Base-by-base conservation (phyloP, 1,140 invertebrate species). In the Belonocnema kinseyi region DNA sequence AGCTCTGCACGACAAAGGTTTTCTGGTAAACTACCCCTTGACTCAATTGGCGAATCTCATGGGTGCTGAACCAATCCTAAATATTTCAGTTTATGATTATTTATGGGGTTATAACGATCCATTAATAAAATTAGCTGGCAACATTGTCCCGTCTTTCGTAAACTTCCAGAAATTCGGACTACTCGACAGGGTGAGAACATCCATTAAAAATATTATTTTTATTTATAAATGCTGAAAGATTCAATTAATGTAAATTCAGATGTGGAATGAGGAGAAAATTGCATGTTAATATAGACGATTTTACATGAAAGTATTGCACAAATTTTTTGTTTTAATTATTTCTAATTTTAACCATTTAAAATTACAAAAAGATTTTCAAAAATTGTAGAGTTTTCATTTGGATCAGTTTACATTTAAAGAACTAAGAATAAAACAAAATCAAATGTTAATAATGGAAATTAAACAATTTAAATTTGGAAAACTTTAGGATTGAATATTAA, bases 101-200 rank as follows among this genome's bases (percentile, higher is more conserved):
- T 88, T 98, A 4, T 98, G 96, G 96, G 97, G 97, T 1, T 98
- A 97, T 83, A 93, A 96, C 4, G 97, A 98, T 88, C 90, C 92
- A 3, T 82, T 97, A 0, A 93, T 97, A 12, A 90, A 91, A 12
- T 85, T 97, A 19, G 95, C 95, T 0, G 94, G 94, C 77, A 92
- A 89, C 4, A 86, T 96, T 51, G 85, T 97, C 33, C 96, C 96
- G 0, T 93, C 90, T 46, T 95, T 95, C 91, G 94, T 96, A 66
- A 91, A 96, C 80, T 97, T 97, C 82, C 88, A 92, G 5, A 94
- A 93, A 80, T 95, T 97, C 82, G 97, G 97, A 6, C 92, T 97
- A 17, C 92, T 97, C 78, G 96, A 97, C 82, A 93, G 96, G 90
- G 97, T 97, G 86, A 94, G 93, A 92, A 78, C 58, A 77, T n/a